A percentile compares a stretch with the other conserved stretches of the same genome.
Conservation (phyloP, 2,113 vertebrate species). For the Oryzias javanicus region DNA sequence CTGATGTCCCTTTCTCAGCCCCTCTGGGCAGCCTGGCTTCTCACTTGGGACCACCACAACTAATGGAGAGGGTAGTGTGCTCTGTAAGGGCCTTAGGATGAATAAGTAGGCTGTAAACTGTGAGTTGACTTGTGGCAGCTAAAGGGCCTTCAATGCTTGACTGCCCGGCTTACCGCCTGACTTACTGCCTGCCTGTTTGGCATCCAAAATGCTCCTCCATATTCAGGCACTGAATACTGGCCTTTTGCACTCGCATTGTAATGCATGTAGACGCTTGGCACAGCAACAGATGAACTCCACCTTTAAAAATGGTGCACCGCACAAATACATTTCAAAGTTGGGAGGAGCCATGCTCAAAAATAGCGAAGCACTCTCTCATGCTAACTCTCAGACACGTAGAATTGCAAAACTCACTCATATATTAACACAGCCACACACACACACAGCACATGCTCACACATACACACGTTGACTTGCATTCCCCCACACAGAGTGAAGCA, state of each 20-base stretch:
- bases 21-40: constrained; percentile 59
- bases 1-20: constrained; percentile 63
- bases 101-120: constrained; percentile 73
- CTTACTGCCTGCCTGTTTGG: constrained; percentile 65
- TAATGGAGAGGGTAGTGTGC: constrained; percentile 70
- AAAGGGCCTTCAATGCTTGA: constrained; percentile 67
- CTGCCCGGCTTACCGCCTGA: constrained; percentile 63
- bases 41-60: constrained; percentile 63
- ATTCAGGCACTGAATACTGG: constrained; percentile 60
- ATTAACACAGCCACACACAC: constrained; percentile 51
- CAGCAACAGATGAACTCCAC: constrained; percentile 56
- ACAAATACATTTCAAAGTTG: constrained; percentile 60
- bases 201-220: constrained; percentile 58
- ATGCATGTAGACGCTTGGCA: constrained; percentile 64
- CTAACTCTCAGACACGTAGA: constrained; percentile 41
- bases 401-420: constrained; percentile 50
- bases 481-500: constrained; percentile 68
- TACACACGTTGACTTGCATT: constrained; percentile 35
- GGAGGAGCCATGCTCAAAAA: constrained; percentile 55
- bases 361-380: constrained; percentile 56
- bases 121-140: constrained; percentile 66
- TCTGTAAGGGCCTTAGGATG: constrained; percentile 64
- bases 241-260: constrained; percentile 70
- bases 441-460: neutral
- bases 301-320: constrained; percentile 52